Percentiles rank a stretch among this genome's conserved stretches.
phyloP scores from a whole-genome alignment of 2,888 invertebrate genomes.

The Lochmaea crataegi region DNA sequence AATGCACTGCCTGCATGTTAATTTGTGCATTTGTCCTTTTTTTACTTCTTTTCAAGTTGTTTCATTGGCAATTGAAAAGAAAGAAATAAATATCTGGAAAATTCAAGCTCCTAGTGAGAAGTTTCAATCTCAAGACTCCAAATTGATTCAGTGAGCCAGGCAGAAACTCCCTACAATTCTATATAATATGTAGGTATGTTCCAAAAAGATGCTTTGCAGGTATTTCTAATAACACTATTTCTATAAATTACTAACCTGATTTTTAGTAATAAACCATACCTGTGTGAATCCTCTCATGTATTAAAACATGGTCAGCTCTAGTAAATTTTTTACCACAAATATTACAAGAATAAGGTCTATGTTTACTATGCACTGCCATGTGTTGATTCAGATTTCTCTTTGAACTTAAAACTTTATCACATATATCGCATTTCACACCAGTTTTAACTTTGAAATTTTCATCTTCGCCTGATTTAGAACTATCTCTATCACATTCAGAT shows the following conservation, averaged over 20 bases:
- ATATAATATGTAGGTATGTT: too few species aligned
- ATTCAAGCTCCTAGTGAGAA: too few species aligned
- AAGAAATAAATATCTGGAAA: too few species aligned
- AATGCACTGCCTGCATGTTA: too few species aligned
- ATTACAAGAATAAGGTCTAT: conserved; percentile 54
- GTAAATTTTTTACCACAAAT: conserved; percentile 54
- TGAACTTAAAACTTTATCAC: conserved; percentile 52
- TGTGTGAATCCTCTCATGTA: conserved; percentile 56
- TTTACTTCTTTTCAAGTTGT: too few species aligned
- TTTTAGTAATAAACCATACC: conserved; percentile 40
- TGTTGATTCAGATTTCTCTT: conserved; percentile 54
- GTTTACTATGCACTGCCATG: conserved; percentile 51
- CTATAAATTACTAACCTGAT: neutral
- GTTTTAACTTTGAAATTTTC: conserved; percentile 28
- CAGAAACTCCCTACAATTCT: too few species aligned
- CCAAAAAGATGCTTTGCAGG: neutral
- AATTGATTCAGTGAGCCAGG: too few species aligned
- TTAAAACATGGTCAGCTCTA: conserved; percentile 52
- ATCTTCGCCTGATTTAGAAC: conserved; percentile 13
- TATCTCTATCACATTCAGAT: conserved; percentile 23
- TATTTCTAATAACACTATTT: neutral
- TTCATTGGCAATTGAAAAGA: too few species aligned
- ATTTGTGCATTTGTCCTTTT: too few species aligned
- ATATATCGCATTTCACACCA: conserved; percentile 52
- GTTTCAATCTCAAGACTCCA: too few species aligned